Percentiles rank a stretch among this genome's conserved stretches.
Conservation (phyloP, 2,113 vertebrate genomes). For the Struthio camelus region DNA sequence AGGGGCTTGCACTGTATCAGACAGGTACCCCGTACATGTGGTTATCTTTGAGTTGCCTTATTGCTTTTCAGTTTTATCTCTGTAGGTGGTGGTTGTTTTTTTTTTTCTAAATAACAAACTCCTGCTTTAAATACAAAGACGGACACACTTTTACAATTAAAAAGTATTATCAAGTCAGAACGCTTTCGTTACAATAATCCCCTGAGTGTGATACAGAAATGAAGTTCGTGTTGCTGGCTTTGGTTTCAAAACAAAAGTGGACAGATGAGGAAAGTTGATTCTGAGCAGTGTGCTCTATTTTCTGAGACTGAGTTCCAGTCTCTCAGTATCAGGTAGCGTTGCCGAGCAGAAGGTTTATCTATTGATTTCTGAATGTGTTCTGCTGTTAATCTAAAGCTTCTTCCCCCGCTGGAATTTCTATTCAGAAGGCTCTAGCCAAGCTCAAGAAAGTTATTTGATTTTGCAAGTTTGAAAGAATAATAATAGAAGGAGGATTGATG, state of each 20-base stretch:
- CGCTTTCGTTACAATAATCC: background rate
- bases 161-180: background rate
- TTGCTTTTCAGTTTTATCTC: slow-evolving; percentile 31
- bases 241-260: background rate
- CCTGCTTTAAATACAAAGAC: background rate
- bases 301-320: background rate
- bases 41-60: background rate
- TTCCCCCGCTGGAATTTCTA: slow-evolving; percentile 56
- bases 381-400: slow-evolving; percentile 65
- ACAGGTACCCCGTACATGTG: background rate
- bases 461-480: slow-evolving; percentile 58
- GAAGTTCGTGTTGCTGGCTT: background rate
- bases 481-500: slow-evolving; percentile 66
- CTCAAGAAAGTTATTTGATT: slow-evolving; percentile 74
- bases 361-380: slow-evolving; percentile 54
- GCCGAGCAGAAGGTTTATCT: slow-evolving; percentile 56
- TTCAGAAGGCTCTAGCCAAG: slow-evolving; percentile 52
- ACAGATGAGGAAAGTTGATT: slow-evolving; percentile 7
- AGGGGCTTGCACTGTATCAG: background rate
- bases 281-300: slow-evolving; percentile 35
- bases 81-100: too few species aligned
- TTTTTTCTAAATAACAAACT: background rate
- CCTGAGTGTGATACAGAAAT: background rate
- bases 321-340: background rate
- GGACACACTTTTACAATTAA: background rate